phyloP scores from a whole-genome alignment of 2,113 vertebrate species.

The Dipodomys spectabilis region DNA sequence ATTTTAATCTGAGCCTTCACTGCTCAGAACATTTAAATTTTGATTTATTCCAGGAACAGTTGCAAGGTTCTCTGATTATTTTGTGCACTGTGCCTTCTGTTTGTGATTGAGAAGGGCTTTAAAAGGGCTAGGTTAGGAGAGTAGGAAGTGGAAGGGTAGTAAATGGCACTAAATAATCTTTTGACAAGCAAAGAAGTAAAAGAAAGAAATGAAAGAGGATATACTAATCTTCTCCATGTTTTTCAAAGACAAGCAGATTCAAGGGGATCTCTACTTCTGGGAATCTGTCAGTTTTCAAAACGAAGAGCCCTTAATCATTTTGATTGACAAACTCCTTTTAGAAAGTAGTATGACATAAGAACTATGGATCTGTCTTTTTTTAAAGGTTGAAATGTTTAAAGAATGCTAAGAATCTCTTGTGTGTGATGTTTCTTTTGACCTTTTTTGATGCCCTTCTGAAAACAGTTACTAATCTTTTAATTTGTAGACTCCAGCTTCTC shows the following conservation, averaged over 20 bases:
- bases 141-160: neutral
- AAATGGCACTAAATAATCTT: conserved; percentile 40
- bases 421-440: conserved; percentile 16
- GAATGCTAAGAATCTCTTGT: neutral
- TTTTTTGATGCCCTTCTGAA: conserved; percentile 24
- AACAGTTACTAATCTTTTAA: conserved; percentile 14
- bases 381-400: conserved; percentile 6
- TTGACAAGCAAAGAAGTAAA: conserved; percentile 44
- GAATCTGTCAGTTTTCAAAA: conserved; percentile 27
- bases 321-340: conserved; percentile 6
- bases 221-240: neutral
- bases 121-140: neutral
- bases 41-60: conserved; percentile 36
- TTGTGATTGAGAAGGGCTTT: conserved; percentile 26
- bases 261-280: neutral
- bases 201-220: neutral
- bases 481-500: neutral
- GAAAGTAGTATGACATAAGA: neutral
- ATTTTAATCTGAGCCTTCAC: conserved; percentile 48
- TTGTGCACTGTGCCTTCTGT: conserved; percentile 17
- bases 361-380: conserved; percentile 20
- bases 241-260: conserved; percentile 57
- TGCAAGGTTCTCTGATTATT: conserved; percentile 18
- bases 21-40: conserved; percentile 49
- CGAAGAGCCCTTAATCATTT: conserved; percentile 37